These are phyloP conservation scores for Pseudolaguvia tuberculata DNA, from an alignment of 2,113 vertebrate genomes.

Conservation along the genomic window DNA sequence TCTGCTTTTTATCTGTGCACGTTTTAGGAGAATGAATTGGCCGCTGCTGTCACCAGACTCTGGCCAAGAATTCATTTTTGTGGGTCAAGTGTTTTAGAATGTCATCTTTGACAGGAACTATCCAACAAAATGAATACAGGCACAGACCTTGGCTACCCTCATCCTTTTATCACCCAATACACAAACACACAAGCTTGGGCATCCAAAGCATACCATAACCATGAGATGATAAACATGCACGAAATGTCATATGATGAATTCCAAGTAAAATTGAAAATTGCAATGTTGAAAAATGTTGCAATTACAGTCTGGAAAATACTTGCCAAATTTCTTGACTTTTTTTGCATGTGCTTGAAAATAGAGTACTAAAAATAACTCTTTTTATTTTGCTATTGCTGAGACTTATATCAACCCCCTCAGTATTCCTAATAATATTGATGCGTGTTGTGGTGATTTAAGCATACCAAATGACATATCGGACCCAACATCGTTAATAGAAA, in stretches of 20 bases:
- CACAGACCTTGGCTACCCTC: constrained; percentile 57
- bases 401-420: constrained; percentile 26
- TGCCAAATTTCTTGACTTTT: neutral
- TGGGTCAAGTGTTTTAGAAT: constrained; percentile 57
- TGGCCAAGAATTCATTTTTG: constrained; percentile 57
- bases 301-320: neutral
- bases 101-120: constrained; percentile 62
- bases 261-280: neutral
- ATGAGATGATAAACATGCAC: constrained; percentile 23
- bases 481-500: constrained; percentile 90
- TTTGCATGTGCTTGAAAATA: neutral
- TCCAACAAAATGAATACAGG: constrained; percentile 67
- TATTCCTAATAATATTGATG: constrained; percentile 39
- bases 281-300: neutral
- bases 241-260: constrained; percentile 3
- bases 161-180: constrained; percentile 58
- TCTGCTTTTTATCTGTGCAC: constrained; percentile 65
- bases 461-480: constrained; percentile 64
- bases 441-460: constrained; percentile 54
- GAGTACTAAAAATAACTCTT: neutral
- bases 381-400: constrained; percentile 6
- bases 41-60: constrained; percentile 50
- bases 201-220: constrained; percentile 25
- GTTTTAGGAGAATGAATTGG: constrained; percentile 68
- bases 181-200: constrained; percentile 54